These are phyloP conservation scores for Cryptotermes secundus DNA, from an alignment of 1,140 invertebrate species.

Conservation along the genomic window DNA sequence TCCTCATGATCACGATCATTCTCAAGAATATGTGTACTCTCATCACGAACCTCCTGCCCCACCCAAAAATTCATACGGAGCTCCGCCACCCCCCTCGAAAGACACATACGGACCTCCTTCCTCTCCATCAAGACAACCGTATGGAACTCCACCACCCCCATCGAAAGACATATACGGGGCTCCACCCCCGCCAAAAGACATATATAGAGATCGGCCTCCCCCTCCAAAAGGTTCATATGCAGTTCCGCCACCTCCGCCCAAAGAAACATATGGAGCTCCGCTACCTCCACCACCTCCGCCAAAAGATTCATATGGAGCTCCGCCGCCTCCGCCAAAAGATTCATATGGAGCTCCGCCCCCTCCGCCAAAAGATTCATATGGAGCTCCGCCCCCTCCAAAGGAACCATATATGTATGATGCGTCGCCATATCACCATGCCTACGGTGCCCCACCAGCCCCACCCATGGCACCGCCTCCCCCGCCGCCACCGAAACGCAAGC, in stretches of 20 bases:
- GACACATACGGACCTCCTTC: background rate
- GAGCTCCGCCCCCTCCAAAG: background rate
- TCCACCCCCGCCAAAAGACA: background rate
- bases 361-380: background rate
- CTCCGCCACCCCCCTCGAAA: background rate
- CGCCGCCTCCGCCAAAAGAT: background rate
- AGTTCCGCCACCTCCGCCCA: background rate
- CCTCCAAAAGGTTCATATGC: background rate
- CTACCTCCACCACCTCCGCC: background rate
- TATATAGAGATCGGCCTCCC: background rate
- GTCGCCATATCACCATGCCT: background rate
- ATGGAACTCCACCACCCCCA: background rate
- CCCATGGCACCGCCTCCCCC: background rate
- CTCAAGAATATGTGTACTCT: too few relatives aligned
- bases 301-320: background rate
- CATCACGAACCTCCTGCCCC: background rate
- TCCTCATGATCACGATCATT: too few relatives aligned
- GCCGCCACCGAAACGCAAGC: background rate
- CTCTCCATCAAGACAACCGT: too few relatives aligned
- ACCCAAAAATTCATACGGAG: background rate
- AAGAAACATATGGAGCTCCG: background rate
- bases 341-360: background rate
- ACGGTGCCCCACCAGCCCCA: background rate
- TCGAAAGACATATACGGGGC: background rate
- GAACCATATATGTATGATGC: too few relatives aligned